These are phyloP conservation scores for Abramis brama DNA, from an alignment of 2,113 vertebrate species.

Conservation along the genomic window DNA sequence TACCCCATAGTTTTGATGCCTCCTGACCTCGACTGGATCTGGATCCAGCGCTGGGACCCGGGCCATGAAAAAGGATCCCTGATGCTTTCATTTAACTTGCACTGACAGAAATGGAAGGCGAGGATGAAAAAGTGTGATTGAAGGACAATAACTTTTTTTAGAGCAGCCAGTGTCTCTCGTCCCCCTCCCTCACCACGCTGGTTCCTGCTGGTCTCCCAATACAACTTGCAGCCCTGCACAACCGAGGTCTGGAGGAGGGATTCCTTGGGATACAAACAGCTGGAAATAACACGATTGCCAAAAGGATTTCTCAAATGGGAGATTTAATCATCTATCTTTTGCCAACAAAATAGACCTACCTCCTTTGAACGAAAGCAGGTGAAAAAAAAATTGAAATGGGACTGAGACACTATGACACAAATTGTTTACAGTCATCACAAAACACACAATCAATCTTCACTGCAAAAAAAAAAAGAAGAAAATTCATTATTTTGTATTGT, in stretches of 20 bases:
- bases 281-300: conserved; percentile 52
- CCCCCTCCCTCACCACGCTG: conserved; percentile 33
- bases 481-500: not conserved
- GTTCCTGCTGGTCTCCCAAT: conserved; percentile 51
- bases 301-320: conserved; percentile 51
- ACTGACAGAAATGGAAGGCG: conserved; percentile 36
- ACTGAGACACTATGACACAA: conserved; percentile 46
- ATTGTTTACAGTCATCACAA: conserved; percentile 59
- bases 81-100: conserved; percentile 45
- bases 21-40: conserved; percentile 72
- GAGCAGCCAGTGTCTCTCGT: conserved; percentile 47
- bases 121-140: conserved; percentile 19
- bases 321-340: conserved; percentile 53
- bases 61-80: conserved; percentile 28
- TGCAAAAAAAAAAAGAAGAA: not conserved
- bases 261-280: conserved; percentile 16
- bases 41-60: conserved; percentile 59
- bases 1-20: conserved; percentile 72
- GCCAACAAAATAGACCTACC: conserved; percentile 73
- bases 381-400: conserved; percentile 45
- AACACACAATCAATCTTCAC: conserved; percentile 26
- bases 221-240: conserved; percentile 67
- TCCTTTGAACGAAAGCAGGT: conserved; percentile 63
- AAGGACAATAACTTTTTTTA: conserved; percentile 11
- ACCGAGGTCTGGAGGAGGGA: conserved; percentile 21